Base-by-base conservation (phyloP, 2,797 vertebrate species). In the Pangasius mekongensis region DNA sequence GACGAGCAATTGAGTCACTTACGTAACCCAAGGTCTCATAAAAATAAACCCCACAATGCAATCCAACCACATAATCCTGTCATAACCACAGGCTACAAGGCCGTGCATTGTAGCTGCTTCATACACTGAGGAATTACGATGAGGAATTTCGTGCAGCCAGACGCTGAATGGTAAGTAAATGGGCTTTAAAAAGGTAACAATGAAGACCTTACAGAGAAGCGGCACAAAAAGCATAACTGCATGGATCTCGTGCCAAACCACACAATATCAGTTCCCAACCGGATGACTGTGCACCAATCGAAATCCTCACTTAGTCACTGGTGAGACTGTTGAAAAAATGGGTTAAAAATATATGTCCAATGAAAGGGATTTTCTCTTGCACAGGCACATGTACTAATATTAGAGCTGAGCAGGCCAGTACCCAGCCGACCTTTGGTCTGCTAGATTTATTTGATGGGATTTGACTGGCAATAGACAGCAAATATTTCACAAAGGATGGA, bases 171-270 rank as follows among this genome's bases (percentile, higher is more conserved):
- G 85, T 18, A 86, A 87, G 83, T 83, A 30, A 86, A 47, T 22
- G 3, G 36, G 86, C 80, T 87, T 78, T 90, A 74, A 62, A 89
- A 87, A 71, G 74, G 27, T n/a, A 90, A 89, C 87, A 91, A 89
- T 83, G n/a, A 86, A 66, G 69, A 49, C 80, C 54, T 83, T 54
- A 78, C 77, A 86, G 83, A 22, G 6, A 24, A 0, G 1, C 18
- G n/a, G 62, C 66, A 83, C 49, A 62, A 69, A 87, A 83, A 85
- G 66, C 27, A 81, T 5, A 85, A 83, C 71, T 39, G 62, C 11
- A 27, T 0, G 1, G 73, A 85, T 77, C 56, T 4, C 18, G n/a
- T 56, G 77, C 87, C 82, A 83, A 77, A 64, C 73, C 39, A 56
- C 78, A 89, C n/a, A 52, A 67, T 74, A 60, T 86, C 77, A 73